Evolutionary conservation across 2,797 vertebrate genomes (phyloP), one percentile per base, ranked within the genome.

Genomic region (Chaenodraco wilsoni): DNA sequence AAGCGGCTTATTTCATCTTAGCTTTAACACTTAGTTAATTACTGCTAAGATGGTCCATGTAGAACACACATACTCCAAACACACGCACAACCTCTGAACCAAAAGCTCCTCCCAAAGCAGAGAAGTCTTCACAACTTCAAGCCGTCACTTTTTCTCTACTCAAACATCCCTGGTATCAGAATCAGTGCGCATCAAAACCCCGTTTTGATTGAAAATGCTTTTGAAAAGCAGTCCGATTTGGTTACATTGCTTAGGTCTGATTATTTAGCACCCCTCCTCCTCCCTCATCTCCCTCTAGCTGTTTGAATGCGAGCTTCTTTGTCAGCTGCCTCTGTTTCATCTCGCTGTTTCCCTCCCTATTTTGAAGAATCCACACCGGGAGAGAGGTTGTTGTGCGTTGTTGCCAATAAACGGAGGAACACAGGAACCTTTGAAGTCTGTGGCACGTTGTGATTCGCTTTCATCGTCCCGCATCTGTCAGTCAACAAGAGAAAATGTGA

Each of bases 391-490:
- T 82, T 84, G 81, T 62, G 77, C 66, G 55, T 77, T 79, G 86
- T 88, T 84, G 83, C 83, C 86, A 84, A 87, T 86, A 91, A 93
- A 89, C 78, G 84, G 80, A 58, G 23, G 78, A 84, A 86, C 81
- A 83, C 58, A 77, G 74, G 78, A 77, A 84, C 50, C 76, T 91
- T 91, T 92, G 89, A 91, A 88, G 92, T 86, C 58, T 3, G 83
- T 72, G 81, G 82, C 82, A 86, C 77, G 71, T 80, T 76, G 84
- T 67, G 81, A 87, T 89, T 87, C 71, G 61, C 90, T 92, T 93
- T 93, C 84, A 91, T 90, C 84, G 60, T 76, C 79, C 80, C 79
- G 64, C 69, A 72, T 85, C 84, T 81, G 90, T 84, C 91, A 89
- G 80, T 92, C 91, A 88, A 61, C 54, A 40, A 71, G 64, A 85